phyloP scores from a whole-genome alignment of 2,113 vertebrate genomes.

The Dipodomys merriami region DNA sequence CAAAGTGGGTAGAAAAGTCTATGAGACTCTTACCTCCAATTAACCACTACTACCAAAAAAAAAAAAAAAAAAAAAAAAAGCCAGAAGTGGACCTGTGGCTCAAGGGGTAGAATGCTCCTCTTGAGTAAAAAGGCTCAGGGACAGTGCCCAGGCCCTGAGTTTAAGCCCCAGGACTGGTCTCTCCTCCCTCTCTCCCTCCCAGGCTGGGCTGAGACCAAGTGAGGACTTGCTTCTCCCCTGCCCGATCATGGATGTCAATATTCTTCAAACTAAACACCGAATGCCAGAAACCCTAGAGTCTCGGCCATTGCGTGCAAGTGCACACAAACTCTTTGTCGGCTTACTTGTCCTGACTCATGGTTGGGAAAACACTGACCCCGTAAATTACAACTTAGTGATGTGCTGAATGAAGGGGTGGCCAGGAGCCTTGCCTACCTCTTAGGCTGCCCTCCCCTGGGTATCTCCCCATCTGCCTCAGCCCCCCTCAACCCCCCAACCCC shows the following conservation, averaged over 20 bases:
- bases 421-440: not conserved
- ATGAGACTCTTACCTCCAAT: too few relatives aligned
- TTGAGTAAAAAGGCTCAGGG: not conserved
- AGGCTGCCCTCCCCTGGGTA: too few relatives aligned
- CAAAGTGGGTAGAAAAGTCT: too few relatives aligned
- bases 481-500: too few relatives aligned
- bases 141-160: not conserved
- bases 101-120: too few relatives aligned
- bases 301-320: not conserved
- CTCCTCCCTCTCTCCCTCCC: not conserved
- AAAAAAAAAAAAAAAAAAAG: too few relatives aligned
- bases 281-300: not conserved
- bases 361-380: constrained; percentile 5
- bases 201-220: not conserved
- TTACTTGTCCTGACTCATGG: constrained; percentile 32
- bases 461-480: too few relatives aligned
- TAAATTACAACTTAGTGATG: not conserved
- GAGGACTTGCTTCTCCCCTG: not conserved
- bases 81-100: too few relatives aligned
- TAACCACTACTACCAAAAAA: too few relatives aligned
- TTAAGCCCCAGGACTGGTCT: too few relatives aligned
- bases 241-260: too few relatives aligned
- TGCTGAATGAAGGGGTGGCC: constrained; percentile 30
- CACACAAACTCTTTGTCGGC: not conserved
- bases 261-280: not conserved